Evolutionary conservation across 2,888 invertebrate genomes (phyloP), one percentile per base, ranked within the genome.

Genomic region (Torymus texanus): DNA sequence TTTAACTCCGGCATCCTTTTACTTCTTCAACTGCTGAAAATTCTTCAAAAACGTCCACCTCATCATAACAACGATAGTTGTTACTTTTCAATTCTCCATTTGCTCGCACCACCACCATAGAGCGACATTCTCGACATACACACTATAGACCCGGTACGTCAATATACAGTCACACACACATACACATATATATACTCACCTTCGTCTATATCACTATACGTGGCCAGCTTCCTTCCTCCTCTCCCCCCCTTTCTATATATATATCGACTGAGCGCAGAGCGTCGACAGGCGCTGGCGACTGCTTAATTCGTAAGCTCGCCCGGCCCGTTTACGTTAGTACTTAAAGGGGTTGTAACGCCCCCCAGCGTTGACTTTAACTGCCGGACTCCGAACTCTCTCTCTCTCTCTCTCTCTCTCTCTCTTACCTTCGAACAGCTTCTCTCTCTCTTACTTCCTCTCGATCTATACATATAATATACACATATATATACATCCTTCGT

Each of bases 351-450:
- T 72, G 83, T 83, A 82, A 82, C 83, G 85, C 84, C 85, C 83
- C 82, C 83, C 84, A 85, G 86, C 87, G 87, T 88, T 88, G 87
- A 87, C 88, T 88, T 87, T 87, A 88, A 87, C 86, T 85, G 83
- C 85, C 84, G 82, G 85, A 85, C 86, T 86, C 84, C 83, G 81
- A 85, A 86, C 81, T 85, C 82, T 78, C 80, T 75, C 79, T 63
- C 53, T 18, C 61, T 29, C 58, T 50, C 67, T 29, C 29, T 29
- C 61, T 61, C 67, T 50, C n/a, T n/a, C n/a, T n/a, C n/a, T 13
- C 58, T 24, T 65, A 41, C 78, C 80, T 75, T 76, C 78, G 74
- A 74, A 66, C 66, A 68, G 56, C 80, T 80, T 63, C 53, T 18
- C 65, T 51, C 58, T 55, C 67, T 53, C 55, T 41, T 53, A 18